These are phyloP conservation scores for Halcyon chelicuti DNA, from an alignment of 2,797 vertebrate genomes.

Conservation along the genomic window DNA sequence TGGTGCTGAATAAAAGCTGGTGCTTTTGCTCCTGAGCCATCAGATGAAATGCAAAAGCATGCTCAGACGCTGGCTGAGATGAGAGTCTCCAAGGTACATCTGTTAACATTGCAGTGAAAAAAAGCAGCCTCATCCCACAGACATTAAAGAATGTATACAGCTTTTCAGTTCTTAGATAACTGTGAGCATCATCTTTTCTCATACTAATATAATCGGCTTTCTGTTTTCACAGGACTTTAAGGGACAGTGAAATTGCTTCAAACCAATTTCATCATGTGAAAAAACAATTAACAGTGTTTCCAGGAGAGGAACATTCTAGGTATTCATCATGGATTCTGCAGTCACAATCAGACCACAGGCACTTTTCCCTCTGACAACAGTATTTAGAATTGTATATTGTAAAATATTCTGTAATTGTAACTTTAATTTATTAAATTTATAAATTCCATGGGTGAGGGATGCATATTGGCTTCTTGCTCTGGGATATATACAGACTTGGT, in stretches of 20 bases:
- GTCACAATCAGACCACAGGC: background rate
- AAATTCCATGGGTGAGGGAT: background rate
- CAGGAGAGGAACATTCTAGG: conserved; percentile 29
- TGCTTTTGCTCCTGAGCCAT: conserved; percentile 42
- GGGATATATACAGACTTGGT: background rate
- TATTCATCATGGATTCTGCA: background rate
- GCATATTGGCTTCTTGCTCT: background rate
- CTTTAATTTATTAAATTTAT: background rate
- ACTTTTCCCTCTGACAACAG: background rate
- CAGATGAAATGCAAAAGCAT: conserved; percentile 42
- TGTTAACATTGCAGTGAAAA: conserved; percentile 17
- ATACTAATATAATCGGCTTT: conserved; percentile 13
- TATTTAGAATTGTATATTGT: background rate
- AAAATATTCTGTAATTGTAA: background rate
- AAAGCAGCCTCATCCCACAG: conserved; percentile 9
- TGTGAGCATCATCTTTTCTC: conserved; percentile 2
- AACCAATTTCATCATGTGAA: conserved; percentile 45
- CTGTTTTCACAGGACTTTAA: conserved; percentile 53
- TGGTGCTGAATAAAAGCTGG: background rate
- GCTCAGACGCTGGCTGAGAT: background rate
- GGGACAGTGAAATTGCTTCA: conserved; percentile 49
- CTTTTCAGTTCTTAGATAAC: conserved; percentile 9
- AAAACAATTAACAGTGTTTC: conserved; percentile 49
- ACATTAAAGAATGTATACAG: conserved; percentile 1
- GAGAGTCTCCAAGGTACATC: conserved; percentile 32